Conservation (phyloP, 2,113 vertebrate genomes). For the Macroglossus sobrinus region DNA sequence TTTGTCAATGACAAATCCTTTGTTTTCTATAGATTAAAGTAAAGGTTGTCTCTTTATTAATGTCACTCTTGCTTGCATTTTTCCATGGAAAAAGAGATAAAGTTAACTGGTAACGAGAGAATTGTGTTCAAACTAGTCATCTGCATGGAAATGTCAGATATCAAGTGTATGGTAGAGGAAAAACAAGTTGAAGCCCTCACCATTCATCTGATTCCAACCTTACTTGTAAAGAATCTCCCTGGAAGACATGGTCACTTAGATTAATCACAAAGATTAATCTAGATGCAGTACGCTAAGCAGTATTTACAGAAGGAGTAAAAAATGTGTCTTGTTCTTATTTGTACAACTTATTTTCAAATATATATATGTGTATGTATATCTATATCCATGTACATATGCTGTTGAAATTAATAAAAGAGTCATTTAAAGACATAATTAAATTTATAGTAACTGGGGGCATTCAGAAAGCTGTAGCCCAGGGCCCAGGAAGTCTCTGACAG, state of each 20-base stretch:
- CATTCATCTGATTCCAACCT: not conserved
- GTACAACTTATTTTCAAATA: constrained; percentile 4
- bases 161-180: not conserved
- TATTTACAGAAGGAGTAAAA: not conserved
- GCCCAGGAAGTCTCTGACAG: not conserved
- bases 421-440: constrained; percentile 6
- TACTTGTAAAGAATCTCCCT: not conserved
- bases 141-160: not conserved
- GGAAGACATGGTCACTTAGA: not conserved
- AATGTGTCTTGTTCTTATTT: not conserved
- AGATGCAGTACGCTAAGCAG: not conserved
- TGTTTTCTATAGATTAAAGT: not conserved
- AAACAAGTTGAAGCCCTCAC: not conserved
- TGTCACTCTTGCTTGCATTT: not conserved
- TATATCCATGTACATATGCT: not conserved
- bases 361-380: not conserved
- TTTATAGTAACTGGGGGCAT: not conserved
- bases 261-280: not conserved
- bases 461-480: not conserved
- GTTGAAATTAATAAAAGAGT: not conserved
- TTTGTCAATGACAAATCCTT: not conserved
- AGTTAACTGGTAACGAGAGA: not conserved
- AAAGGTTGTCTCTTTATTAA: not conserved
- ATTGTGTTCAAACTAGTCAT: not conserved
- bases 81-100: not conserved